These are phyloP conservation scores for Danio choprae DNA, from an alignment of 2,797 vertebrate species.

Conservation along the genomic window DNA sequence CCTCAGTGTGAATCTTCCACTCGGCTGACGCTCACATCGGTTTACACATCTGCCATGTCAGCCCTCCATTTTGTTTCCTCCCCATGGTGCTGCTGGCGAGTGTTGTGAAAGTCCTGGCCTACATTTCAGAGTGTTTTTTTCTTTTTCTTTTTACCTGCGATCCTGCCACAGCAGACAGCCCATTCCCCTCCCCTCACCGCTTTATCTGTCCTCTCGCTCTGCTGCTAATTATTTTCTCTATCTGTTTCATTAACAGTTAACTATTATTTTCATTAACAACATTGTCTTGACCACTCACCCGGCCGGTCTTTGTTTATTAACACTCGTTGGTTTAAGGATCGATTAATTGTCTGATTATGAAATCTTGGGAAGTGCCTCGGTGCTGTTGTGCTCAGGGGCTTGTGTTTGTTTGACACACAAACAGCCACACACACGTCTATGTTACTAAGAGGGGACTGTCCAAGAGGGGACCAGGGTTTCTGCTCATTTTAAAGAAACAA, in stretches of 20 bases:
- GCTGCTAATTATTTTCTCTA: conserved; percentile 56
- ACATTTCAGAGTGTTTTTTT: conserved; percentile 33
- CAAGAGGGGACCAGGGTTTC: too few species aligned
- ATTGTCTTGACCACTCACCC: conserved; percentile 23
- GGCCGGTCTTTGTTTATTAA: conserved; percentile 44
- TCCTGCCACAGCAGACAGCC: conserved; percentile 18
- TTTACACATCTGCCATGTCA: conserved; percentile 35
- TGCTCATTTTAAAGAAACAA: too few species aligned
- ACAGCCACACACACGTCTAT: too few species aligned
- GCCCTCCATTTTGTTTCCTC: conserved; percentile 67
- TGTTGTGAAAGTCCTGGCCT: conserved; percentile 43
- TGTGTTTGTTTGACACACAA: conserved; percentile 47
- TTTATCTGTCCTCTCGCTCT: conserved; percentile 61
- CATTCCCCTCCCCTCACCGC: conserved; percentile 53
- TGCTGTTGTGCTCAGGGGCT: conserved; percentile 54
- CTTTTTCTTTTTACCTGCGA: conserved; percentile 38
- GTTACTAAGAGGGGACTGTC: too few species aligned
- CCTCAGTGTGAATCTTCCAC: conserved; percentile 28
- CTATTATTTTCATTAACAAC: conserved; percentile 48
- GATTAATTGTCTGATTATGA: conserved; percentile 54
- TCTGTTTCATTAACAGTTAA: conserved; percentile 53
- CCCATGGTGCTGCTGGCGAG: conserved; percentile 60
- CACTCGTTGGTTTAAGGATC: conserved; percentile 51
- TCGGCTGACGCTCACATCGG: conserved; percentile 24
- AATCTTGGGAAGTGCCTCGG: conserved; percentile 51